Percentiles rank a stretch among this genome's conserved stretches.
phyloP scores from a whole-genome alignment of 2,888 invertebrate genomes.

The Pterostichus niger region DNA sequence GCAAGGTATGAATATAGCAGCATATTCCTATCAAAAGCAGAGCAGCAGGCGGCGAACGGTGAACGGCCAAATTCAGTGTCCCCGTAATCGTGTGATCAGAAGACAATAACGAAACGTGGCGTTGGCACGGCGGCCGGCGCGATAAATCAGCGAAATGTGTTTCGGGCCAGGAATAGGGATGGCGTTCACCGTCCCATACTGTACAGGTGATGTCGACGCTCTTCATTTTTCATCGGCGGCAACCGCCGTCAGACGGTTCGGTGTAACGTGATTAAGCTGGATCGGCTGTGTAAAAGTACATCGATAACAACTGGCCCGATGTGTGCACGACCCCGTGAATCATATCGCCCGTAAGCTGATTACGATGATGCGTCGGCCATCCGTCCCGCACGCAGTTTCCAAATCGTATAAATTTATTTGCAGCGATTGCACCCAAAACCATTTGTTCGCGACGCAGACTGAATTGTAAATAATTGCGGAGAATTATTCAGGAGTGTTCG shows the following conservation, averaged over 20 bases:
- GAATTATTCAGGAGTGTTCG: constrained; percentile 57
- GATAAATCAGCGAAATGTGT: constrained; percentile 57
- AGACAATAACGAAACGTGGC: constrained; percentile 62
- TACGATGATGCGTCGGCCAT: constrained; percentile 49
- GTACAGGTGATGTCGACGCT: constrained; percentile 53
- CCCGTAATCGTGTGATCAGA: constrained; percentile 51
- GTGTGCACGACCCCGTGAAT: constrained; percentile 57
- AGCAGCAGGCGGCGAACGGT: constrained; percentile 30
- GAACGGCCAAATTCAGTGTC: constrained; percentile 28
- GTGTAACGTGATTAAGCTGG: constrained; percentile 57
- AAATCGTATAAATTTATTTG: constrained; percentile 64
- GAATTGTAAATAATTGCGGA: constrained; percentile 65
- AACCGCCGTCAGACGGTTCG: constrained; percentile 34
- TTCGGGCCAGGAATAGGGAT: constrained; percentile 18
- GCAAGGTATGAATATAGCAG: constrained; percentile 44
- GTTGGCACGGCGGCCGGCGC: constrained; percentile 20
- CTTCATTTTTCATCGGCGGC: constrained; percentile 61
- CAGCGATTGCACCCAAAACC: constrained; percentile 65
- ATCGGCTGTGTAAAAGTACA: constrained; percentile 46
- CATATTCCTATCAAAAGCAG: constrained; percentile 47
- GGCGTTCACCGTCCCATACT: not conserved
- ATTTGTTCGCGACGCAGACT: constrained; percentile 63
- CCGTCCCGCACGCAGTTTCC: constrained; percentile 1
- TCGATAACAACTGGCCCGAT: constrained; percentile 58
- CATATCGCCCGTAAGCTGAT: constrained; percentile 64